These are phyloP conservation scores for Amphimedon queenslandica DNA, from an alignment of 37 sponge, comb jelly and placozoan genomes.

Conservation along the genomic window DNA sequence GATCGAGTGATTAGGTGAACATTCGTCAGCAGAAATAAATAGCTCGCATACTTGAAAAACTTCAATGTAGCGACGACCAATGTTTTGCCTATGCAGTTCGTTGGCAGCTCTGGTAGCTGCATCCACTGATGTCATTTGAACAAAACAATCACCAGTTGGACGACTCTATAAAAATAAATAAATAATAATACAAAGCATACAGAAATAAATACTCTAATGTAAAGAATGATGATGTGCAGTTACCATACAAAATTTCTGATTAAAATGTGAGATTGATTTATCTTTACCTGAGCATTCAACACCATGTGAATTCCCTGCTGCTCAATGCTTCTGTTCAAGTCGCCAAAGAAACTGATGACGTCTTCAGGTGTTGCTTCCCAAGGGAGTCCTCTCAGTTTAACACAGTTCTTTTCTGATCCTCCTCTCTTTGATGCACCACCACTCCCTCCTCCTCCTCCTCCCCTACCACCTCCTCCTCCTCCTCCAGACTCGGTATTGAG, in stretches of 20 bases:
- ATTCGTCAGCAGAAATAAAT: too few species aligned
- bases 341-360: constrained; percentile 61
- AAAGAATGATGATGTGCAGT: background rate
- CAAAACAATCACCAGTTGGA: constrained; percentile 84
- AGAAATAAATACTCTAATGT: background rate
- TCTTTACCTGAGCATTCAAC: constrained; percentile 41
- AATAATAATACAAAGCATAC: background rate
- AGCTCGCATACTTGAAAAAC: constrained; percentile 61
- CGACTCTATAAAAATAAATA: constrained; percentile 22
- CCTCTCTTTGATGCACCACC: constrained; percentile 2
- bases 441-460: background rate
- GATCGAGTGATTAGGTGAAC: background rate
- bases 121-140: constrained; percentile 66
- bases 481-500: constrained; percentile 17
- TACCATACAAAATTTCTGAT: background rate
- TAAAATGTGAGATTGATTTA: background rate
- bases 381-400: constrained; percentile 72
- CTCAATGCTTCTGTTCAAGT: constrained; percentile 36
- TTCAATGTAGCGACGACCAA: constrained; percentile 69
- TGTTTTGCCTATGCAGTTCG: constrained; percentile 57
- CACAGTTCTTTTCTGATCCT: constrained; percentile 49
- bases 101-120: constrained; percentile 46
- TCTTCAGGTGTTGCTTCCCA: constrained; percentile 62
- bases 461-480: constrained; percentile 15
- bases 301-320: constrained; percentile 47